Evolutionary conservation across 2,888 invertebrate genomes (phyloP), one percentile per base, ranked within the genome.

Genomic region (Leucophora obtusa): DNA sequence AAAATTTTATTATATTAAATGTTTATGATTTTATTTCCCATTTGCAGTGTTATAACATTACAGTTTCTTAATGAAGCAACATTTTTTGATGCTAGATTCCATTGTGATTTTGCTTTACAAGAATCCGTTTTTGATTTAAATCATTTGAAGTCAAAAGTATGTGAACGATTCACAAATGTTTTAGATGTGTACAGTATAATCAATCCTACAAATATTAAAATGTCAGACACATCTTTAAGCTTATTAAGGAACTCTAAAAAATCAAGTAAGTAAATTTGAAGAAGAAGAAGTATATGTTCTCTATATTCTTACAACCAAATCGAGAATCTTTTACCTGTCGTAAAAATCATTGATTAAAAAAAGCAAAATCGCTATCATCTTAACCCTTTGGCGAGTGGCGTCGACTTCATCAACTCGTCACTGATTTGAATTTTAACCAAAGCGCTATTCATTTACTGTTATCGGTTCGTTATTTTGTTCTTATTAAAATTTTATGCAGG

Each of bases 11-110:
- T n/a, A n/a, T n/a, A 28, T 28, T 6, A 28, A 7, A 28, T 28
- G 28, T 28, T 6, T 28, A 24, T 50, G 38, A 51, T 33, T 21
- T 33, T 38, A 9, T 28, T 21, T 60, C 59, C 47, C 63, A 58
- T 77, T 71, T 54, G 9, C 63, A 85, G 85, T 58, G 63, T 84
- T 33, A 56, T 84, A 28, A 79, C 65, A 11, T 84, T 84, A 51
- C 35, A 70, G 11, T 86, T 85, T 63, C 77, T 87, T 18, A 84
- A 83, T 10, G 85, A 86, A 59, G 84, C 85, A 0, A 85, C 87
- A 24, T 86, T 85, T 77, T 84, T 87, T 15, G 87, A 87, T 79
- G 84, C 84, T 6, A 83, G 87, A 54, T 87, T 87, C 76, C 86
- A 85, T 68, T 73, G 83, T 58, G 84, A 85, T 24, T 83, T 84